Base-by-base conservation (phyloP, 2,888 invertebrate genomes). In the Baccha elongata region DNA sequence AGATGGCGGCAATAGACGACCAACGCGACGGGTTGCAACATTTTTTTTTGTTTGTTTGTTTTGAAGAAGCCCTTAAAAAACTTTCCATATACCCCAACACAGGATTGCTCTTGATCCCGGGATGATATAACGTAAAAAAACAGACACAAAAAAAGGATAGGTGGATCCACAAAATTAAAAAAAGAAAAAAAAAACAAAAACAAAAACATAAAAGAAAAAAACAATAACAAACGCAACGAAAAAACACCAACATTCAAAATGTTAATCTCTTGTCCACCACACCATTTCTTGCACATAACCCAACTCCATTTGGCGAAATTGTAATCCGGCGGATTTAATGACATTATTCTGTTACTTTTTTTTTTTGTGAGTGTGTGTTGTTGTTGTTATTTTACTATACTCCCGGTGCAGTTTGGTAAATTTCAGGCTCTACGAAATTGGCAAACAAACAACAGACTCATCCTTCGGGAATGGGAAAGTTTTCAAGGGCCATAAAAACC, bases 281-380 rank as follows among this genome's bases (percentile, higher is more conserved):
- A 64, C 75, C 79, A 68, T 68, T 73, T 68, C 46, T 48, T 67
- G 44, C 13, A 62, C 48, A 55, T 74, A 74, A 69, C 78, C 68
- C 78, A 73, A 73, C 78, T 83, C 67, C 72, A 76, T 72, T 83
- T 76, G 71, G 60, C 67, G 55, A 78, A 78, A 83, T 58, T 83
- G 83, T 83, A 83, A 78, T 83, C 78, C 83, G 68, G 35, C 48
- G 78, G 78, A 78, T 83, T 83, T 83, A 78, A 78, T 83, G 83
- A 78, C 78, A 83, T 83, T 73, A 78, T 67, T 83, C 65, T 60
- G 60, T 46, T 72, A 46, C 67, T 37, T 72, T 71, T 71, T 52
- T n/a, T 48, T 19, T 19, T 55, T 55, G 13, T 21, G 10, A 5
- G 7, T 19, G 32, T 37, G 21, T 40, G 15, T 17, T 21, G 13